These are phyloP conservation scores for Cataglyphis albicans DNA, from an alignment of 2,888 invertebrate genomes.

Conservation along the genomic window DNA sequence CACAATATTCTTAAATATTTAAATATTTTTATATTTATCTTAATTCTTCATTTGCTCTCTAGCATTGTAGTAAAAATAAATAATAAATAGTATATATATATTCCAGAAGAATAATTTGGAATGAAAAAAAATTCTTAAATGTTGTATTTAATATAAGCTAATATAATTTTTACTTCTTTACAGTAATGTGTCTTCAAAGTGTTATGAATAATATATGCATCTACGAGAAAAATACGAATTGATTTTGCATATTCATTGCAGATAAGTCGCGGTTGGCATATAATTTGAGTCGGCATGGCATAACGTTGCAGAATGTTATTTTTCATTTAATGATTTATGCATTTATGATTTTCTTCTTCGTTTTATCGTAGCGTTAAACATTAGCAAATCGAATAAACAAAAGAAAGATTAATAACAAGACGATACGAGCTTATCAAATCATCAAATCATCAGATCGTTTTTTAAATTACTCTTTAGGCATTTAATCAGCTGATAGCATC, in stretches of 20 bases:
- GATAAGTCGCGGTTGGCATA: constrained; percentile 38
- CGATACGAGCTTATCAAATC: constrained; percentile 37
- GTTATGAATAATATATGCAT: constrained; percentile 43
- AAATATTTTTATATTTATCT: not conserved
- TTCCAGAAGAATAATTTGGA: not conserved
- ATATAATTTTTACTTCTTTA: not conserved
- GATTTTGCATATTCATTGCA: constrained; percentile 47
- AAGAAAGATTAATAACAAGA: constrained; percentile 13
- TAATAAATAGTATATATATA: not conserved
- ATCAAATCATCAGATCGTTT: constrained; percentile 1
- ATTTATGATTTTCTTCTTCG: constrained; percentile 48
- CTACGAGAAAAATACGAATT: constrained; percentile 44
- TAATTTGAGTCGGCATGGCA: constrained; percentile 36
- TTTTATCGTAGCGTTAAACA: not conserved
- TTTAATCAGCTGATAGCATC: constrained; percentile 26
- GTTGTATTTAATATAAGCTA: constrained; percentile 2
- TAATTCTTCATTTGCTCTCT: not conserved
- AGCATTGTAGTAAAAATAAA: not conserved
- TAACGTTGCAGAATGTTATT: constrained; percentile 17
- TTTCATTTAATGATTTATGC: constrained; percentile 41
- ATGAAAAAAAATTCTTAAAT: not conserved
- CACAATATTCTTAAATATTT: constrained; percentile 1
- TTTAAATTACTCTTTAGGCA: constrained; percentile 11
- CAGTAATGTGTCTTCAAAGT: not conserved
- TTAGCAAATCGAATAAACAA: constrained; percentile 40